A percentile compares a stretch with the other conserved stretches of the same genome.
These are phyloP conservation scores for Furcula furcula DNA, from an alignment of 2,888 invertebrate genomes.

Conservation along the genomic window DNA sequence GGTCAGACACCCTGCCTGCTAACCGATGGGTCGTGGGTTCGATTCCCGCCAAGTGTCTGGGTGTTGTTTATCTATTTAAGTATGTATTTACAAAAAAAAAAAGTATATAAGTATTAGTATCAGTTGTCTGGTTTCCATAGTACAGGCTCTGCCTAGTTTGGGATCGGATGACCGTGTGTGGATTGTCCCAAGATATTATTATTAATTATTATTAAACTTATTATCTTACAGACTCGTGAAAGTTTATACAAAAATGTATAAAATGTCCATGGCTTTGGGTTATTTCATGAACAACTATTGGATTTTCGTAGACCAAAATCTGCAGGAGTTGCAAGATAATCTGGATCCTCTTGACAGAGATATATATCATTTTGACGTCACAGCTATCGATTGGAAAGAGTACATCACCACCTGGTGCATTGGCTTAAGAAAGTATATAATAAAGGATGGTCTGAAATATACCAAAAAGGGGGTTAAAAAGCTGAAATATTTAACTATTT, in stretches of 20 bases:
- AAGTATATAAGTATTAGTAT: no score
- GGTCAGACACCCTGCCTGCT: no score
- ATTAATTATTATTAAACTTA: not conserved
- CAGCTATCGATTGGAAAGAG: slow-evolving; percentile 22
- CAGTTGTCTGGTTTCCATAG: no score
- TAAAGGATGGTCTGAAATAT: slow-evolving; percentile 25
- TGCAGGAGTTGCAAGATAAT: slow-evolving; percentile 8
- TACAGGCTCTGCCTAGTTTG: no score
- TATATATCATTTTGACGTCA: slow-evolving; percentile 33
- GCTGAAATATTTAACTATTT: slow-evolving; percentile 9
- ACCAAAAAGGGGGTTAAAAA: slow-evolving; percentile 17
- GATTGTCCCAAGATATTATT: no score
- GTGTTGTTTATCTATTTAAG: no score
- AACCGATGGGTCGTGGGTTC: no score
- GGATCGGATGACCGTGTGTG: no score
- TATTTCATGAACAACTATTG: slow-evolving; percentile 30
- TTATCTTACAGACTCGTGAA: slow-evolving; percentile 26
- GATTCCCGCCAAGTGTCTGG: no score
- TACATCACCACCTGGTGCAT: slow-evolving; percentile 23
- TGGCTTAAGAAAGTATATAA: slow-evolving; percentile 24
- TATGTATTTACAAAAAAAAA: no score
- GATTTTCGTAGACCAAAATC: slow-evolving; percentile 26
- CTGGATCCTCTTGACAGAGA: slow-evolving; percentile 18
- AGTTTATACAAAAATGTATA: slow-evolving; percentile 27
- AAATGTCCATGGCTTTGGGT: slow-evolving; percentile 15